Evolutionary conservation across 2,888 invertebrate genomes (phyloP), one percentile per base, ranked within the genome.

Genomic region (Lasius platythorax): DNA sequence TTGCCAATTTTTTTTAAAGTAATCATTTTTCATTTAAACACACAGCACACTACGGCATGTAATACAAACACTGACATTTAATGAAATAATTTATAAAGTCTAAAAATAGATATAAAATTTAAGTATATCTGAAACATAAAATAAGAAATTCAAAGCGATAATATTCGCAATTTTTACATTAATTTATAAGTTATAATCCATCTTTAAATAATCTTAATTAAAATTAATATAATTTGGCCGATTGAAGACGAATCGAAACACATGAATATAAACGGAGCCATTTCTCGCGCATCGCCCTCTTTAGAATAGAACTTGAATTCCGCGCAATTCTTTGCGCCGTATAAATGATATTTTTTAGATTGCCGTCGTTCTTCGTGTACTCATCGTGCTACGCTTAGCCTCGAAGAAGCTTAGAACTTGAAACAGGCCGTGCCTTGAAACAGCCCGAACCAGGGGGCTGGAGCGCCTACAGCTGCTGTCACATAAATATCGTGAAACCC

Each of bases 401-500:
- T 76, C 50, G 63, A 90, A 90, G 84, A 89, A 87, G 83, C 89
- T 89, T 90, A 90, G 90, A 90, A 91, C 92, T 88, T 88, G 91
- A 88, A 90, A 88, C 87, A 90, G 87, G 87, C 88, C 70, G 85
- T 79, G 79, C 87, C 79, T 72, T 61, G 61, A 87, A 61, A 79
- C 83, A 84, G 30, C 86, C 82, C 67, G 63, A 82, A 37, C 79
- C 85, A 76, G 82, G 87, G 83, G 88, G 88, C 85, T 89, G 88
- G 91, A 90, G 89, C 92, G 92, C 88, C 79, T 93, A 93, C 93
- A 94, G 93, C 93, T 92, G 93, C 94, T 93, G 93, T 94, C 94
- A 94, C 94, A 94, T 94, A 94, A 94, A 94, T 94, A 94, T 94
- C 93, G 93, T 85, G 93, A 93, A 94, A 93, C 93, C 93, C 92